Evolutionary conservation across 2,888 invertebrate genomes (phyloP).

Genomic region (Conops quadrifasciatus): DNA sequence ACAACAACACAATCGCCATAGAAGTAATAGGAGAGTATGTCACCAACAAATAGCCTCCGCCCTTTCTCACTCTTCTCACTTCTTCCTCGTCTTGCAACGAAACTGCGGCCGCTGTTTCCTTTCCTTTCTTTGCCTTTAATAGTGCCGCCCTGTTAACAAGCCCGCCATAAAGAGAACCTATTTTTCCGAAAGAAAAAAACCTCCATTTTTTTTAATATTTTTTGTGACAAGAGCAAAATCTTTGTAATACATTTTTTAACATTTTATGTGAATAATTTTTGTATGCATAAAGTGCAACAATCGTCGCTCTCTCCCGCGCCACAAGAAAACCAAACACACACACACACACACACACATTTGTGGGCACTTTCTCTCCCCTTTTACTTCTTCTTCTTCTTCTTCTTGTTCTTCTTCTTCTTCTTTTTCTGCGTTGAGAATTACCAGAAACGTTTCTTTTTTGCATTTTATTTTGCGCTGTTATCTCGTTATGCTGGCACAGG

Average conservation of each 20-base stretch:
- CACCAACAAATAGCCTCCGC: not conserved
- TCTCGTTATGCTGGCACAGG: not conserved
- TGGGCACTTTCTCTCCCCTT: not conserved
- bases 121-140: constrained; percentile 49
- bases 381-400: constrained; percentile 27
- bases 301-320: too few species aligned
- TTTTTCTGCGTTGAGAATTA: constrained; percentile 24
- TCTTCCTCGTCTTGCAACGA: not conserved
- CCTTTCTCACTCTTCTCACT: not conserved
- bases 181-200: constrained; percentile 44
- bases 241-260: constrained; percentile 45
- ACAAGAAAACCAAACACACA: not conserved
- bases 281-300: not conserved
- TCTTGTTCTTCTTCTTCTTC: not conserved
- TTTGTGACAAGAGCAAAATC: constrained; percentile 60
- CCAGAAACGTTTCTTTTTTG: constrained; percentile 26
- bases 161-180: constrained; percentile 24
- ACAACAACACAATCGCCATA: not conserved
- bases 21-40: not conserved
- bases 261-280: constrained; percentile 17
- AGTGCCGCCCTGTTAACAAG: constrained; percentile 2
- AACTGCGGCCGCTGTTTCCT: constrained; percentile 44
- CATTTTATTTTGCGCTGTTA: constrained; percentile 14
- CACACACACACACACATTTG: not conserved
- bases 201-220: constrained; percentile 63